Conservation (phyloP, 2,888 invertebrate genomes). For the Entomobrya multifasciata region DNA sequence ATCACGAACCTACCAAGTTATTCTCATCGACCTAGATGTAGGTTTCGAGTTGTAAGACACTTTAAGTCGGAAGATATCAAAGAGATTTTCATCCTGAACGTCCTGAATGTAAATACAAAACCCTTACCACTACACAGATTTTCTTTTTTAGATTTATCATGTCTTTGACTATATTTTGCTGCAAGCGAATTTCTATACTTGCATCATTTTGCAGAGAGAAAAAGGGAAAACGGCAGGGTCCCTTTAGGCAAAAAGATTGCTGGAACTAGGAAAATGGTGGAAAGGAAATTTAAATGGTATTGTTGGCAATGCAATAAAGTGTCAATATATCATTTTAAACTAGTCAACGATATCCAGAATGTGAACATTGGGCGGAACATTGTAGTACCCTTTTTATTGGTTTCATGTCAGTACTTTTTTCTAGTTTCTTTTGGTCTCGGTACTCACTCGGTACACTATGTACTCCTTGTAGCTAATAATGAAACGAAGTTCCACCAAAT, state of each 20-base stretch:
- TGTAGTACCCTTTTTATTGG: too few relatives aligned
- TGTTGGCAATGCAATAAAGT: conserved; percentile 39
- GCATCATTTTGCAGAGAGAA: not conserved
- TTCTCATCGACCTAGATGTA: not conserved
- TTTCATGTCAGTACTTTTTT: too few relatives aligned
- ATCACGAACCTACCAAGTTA: not conserved
- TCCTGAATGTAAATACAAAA: not conserved
- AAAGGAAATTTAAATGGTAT: conserved; percentile 4
- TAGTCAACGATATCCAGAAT: not conserved
- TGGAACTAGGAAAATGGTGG: conserved; percentile 14
- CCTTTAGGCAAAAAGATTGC: conserved; percentile 12
- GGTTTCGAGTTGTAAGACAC: not conserved
- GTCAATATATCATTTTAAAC: conserved; percentile 37
- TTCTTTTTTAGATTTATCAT: not conserved
- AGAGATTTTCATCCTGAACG: conserved; percentile 4
- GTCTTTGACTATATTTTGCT: not conserved
- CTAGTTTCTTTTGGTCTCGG: too few relatives aligned
- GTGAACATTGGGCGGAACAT: too few relatives aligned
- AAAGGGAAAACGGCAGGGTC: not conserved
- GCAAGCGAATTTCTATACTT: not conserved
- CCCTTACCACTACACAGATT: conserved; percentile 18
- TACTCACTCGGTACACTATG: too few relatives aligned
- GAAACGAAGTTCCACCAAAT: too few relatives aligned
- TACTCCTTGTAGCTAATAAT: too few relatives aligned
- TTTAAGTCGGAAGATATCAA: conserved; percentile 18